Base-by-base conservation (phyloP, 1,140 invertebrate species). In the Drosophila auraria region DNA sequence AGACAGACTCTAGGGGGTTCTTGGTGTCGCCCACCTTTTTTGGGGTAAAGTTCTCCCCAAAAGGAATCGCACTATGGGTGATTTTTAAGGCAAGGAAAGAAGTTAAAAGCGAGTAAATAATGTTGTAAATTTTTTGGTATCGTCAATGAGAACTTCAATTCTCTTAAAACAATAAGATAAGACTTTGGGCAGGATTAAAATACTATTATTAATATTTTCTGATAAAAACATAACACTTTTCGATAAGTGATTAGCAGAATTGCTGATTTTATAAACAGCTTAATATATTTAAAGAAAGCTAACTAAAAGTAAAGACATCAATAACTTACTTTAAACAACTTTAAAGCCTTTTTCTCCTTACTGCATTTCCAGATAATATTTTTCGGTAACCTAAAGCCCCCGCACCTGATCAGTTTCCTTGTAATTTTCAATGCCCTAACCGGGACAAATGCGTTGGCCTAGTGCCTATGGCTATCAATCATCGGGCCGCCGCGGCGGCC, bases 391-490 rank as follows among this genome's bases (percentile, higher is more conserved):
- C 8, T 7, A 14, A 44, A 36, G 0, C 23, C 15, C 15, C 20
- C 12, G 0, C 7, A 12, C 6, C 25, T 20, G 30, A 63, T 12
- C 23, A 57, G 8, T 51, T 42, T 12, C 33, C 36, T 73, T 51
- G 36, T 38, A 62, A 56, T 65, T 47, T 20, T 20, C 36, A 38
- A 53, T 33, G 8, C 12, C 30, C 27, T 25, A 38, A 58, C 38
- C 36, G 27, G 47, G 45, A 68, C 23, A 20, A 36, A 72, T 57
- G 30, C 30, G 27, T 40, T 73, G 70, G 70, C 70, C 70, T 73
- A 73, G 70, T 73, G 70, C 61, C 82, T 84, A 80, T 68, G 81
- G 84, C 81, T 87, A 87, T 87, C 83, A 87, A 87, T 87, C 83
- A 87, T 87, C 86, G 45, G 53, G 17, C 38, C 38, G 51, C 27